Conservation (phyloP, 2,113 vertebrate genomes). For the Pollachius pollachius region DNA sequence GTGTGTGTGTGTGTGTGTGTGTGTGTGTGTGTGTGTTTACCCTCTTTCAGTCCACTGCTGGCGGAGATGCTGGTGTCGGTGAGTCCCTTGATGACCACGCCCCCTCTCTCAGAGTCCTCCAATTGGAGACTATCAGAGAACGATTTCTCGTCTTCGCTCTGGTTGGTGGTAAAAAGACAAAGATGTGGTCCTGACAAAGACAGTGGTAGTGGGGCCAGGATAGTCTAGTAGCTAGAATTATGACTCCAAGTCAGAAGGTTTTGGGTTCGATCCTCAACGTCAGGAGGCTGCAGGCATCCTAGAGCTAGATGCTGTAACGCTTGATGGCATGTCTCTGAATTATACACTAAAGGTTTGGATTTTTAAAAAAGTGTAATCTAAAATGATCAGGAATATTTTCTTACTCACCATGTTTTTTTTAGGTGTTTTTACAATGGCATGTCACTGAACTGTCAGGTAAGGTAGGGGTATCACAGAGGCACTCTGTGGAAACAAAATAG, state of each 20-base stretch:
- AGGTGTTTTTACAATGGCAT: slow-evolving; percentile 44
- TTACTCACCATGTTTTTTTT: slow-evolving; percentile 52
- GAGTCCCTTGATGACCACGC: slow-evolving; percentile 43
- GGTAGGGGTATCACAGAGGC: neutral
- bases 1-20: no score
- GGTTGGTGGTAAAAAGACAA: neutral
- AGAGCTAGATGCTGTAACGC: no score
- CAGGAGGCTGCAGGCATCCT: no score
- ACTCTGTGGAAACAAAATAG: slow-evolving; percentile 26
- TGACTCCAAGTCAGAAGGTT: no score
- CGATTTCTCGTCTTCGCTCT: slow-evolving; percentile 47
- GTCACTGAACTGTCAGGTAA: slow-evolving; percentile 8
- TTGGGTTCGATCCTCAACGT: no score
- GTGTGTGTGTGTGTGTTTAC: slow-evolving; percentile 32
- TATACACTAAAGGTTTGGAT: no score
- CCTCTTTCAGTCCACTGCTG: slow-evolving; percentile 47
- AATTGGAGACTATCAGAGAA: slow-evolving; percentile 52
- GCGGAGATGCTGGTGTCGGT: slow-evolving; percentile 31
- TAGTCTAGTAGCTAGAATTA: neutral
- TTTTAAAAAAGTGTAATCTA: neutral
- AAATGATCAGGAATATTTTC: neutral
- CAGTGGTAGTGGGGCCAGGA: neutral
- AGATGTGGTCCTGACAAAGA: neutral
- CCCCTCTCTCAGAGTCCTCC: slow-evolving; percentile 43
- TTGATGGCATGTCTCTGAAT: no score